These are phyloP conservation scores for Patella ulyssiponensis DNA, from an alignment of 2,888 invertebrate genomes.

Conservation along the genomic window DNA sequence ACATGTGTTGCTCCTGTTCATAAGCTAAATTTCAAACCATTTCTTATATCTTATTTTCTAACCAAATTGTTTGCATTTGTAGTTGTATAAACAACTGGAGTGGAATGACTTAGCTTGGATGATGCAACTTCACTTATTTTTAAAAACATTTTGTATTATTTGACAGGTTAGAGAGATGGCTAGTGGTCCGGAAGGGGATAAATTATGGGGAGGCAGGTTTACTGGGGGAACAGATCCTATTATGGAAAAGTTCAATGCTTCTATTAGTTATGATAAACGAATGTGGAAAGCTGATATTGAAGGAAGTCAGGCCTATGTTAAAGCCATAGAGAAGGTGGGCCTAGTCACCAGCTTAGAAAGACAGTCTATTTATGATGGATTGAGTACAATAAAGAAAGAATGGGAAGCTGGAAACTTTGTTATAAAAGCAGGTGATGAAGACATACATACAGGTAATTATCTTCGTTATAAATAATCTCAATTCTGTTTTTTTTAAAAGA, in stretches of 20 bases:
- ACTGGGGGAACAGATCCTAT: conserved; percentile 78
- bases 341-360: conserved; percentile 79
- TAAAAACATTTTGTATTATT: no score
- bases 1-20: no score
- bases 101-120: no score
- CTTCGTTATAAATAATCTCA: no score
- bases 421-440: conserved; percentile 81
- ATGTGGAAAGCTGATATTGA: conserved; percentile 83
- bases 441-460: conserved; percentile 80
- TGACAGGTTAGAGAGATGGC: not conserved
- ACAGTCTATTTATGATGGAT: conserved; percentile 77
- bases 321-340: conserved; percentile 78
- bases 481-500: no score
- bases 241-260: conserved; percentile 82
- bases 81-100: no score
- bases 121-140: no score
- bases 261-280: conserved; percentile 81
- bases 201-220: conserved; percentile 87
- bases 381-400: conserved; percentile 79
- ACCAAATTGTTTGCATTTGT: no score
- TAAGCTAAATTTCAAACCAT: no score
- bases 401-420: conserved; percentile 78
- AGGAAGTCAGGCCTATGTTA: conserved; percentile 80
- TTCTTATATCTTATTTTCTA: no score
- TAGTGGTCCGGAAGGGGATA: conserved; percentile 53